Percentiles rank a stretch among this genome's conserved stretches.
Conservation (phyloP, 30 jellyfish, hydroid and myxozoan species). For the Mastigias papua region DNA sequence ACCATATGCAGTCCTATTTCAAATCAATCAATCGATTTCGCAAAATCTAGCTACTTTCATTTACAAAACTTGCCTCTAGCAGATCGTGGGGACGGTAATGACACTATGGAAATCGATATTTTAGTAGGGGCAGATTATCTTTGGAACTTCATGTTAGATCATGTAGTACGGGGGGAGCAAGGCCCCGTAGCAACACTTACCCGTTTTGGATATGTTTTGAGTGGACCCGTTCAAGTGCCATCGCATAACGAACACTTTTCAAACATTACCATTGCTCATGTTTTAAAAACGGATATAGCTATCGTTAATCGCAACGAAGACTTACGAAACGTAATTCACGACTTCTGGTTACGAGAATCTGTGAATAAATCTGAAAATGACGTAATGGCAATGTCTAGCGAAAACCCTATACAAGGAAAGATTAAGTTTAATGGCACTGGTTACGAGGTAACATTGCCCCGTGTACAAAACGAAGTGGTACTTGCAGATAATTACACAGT, state of each 20-base stretch:
- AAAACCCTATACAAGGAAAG: no score
- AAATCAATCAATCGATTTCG: conserved; percentile 7
- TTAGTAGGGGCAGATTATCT: background rate
- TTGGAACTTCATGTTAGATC: background rate
- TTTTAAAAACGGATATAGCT: background rate
- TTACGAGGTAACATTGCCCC: no score
- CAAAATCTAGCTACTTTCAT: background rate
- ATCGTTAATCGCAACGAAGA: background rate
- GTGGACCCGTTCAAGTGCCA: conserved; percentile 13
- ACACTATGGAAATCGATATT: background rate
- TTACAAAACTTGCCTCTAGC: conserved; percentile 30
- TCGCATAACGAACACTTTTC: background rate
- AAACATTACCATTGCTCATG: background rate
- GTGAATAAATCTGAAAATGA: no score
- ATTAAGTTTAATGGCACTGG: no score
- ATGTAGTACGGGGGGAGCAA: background rate
- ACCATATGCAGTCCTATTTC: conserved; percentile 47
- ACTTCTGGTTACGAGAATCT: no score
- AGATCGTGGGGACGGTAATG: conserved; percentile 1
- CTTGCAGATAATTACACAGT: conserved; percentile 39
- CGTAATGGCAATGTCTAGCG: no score
- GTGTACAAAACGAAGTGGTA: no score
- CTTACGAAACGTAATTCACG: no score
- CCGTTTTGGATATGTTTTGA: conserved; percentile 8
- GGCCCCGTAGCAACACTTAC: background rate